Conservation (phyloP, 2,888 invertebrate genomes). For the Athalia rosae region DNA sequence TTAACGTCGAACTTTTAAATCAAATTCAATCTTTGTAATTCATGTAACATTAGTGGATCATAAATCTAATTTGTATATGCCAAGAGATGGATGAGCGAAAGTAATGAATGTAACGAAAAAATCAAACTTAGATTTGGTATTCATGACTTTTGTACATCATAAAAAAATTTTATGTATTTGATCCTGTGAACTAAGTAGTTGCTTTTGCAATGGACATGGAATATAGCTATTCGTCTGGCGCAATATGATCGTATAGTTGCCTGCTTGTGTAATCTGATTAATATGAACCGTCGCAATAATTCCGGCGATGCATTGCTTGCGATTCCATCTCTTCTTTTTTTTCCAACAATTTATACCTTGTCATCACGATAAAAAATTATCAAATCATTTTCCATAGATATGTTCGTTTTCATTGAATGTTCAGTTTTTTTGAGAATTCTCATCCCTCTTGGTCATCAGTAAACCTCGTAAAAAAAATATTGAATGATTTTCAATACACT, state of each 20-base stretch:
- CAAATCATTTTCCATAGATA: too few species aligned
- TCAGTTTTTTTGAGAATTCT: too few species aligned
- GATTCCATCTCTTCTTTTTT: constrained; percentile 29
- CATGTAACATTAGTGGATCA: too few species aligned
- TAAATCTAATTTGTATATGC: too few species aligned
- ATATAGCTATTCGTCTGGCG: constrained; percentile 18
- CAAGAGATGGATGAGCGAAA: constrained; percentile 32
- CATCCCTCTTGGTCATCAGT: too few species aligned
- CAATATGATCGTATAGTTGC: constrained; percentile 29
- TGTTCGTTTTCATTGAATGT: too few species aligned
- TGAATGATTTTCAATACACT: too few species aligned
- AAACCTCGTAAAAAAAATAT: too few species aligned
- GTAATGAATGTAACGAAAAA: neutral
- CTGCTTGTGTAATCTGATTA: constrained; percentile 17
- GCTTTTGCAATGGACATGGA: constrained; percentile 27
- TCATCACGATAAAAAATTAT: too few species aligned
- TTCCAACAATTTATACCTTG: too few species aligned
- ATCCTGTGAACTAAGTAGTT: constrained; percentile 38
- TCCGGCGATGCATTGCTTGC: neutral
- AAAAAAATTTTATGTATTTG: constrained; percentile 30
- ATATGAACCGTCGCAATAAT: constrained; percentile 9
- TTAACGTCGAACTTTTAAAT: neutral
- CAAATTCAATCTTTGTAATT: neutral
- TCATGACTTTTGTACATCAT: neutral
- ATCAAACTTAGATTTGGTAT: neutral